A percentile compares a stretch with the other conserved stretches of the same genome.
These are phyloP conservation scores for Drosophila miranda DNA, from an alignment of 1,140 invertebrate species.

Conservation along the genomic window DNA sequence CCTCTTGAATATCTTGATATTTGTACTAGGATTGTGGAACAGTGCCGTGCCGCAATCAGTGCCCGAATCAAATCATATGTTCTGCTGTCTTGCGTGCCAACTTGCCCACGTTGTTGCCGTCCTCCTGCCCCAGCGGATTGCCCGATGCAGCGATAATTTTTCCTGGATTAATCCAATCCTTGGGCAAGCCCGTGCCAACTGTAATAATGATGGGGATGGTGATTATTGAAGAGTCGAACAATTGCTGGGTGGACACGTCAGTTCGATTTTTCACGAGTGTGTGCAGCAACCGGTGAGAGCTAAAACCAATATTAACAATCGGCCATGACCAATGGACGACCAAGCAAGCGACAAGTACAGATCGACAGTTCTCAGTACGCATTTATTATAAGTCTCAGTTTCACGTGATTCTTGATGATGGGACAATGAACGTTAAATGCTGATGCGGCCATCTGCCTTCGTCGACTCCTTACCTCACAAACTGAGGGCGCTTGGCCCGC, in stretches of 20 bases:
- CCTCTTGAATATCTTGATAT: constrained; percentile 5
- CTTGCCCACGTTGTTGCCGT: constrained; percentile 57
- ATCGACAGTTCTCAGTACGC: constrained; percentile 58
- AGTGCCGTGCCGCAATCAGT: background rate
- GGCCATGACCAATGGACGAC: background rate
- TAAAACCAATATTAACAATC: constrained; percentile 15
- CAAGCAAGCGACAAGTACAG: constrained; percentile 18
- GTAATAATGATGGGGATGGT: constrained; percentile 52
- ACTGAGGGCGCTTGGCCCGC: constrained; percentile 1
- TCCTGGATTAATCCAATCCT: constrained; percentile 60
- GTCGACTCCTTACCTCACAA: constrained; percentile 23
- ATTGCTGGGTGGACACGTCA: constrained; percentile 2
- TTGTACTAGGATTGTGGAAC: constrained; percentile 39
- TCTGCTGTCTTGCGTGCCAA: constrained; percentile 67
- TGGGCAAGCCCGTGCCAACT: constrained; percentile 73
- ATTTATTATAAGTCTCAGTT: constrained; percentile 67
- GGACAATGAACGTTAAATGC: constrained; percentile 66
- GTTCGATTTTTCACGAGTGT: constrained; percentile 36
- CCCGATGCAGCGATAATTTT: constrained; percentile 37
- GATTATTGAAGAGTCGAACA: constrained; percentile 38
- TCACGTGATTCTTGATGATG: constrained; percentile 41
- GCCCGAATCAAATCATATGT: constrained; percentile 49
- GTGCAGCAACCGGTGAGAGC: constrained; percentile 5
- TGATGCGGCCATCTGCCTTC: constrained; percentile 45
- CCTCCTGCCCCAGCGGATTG: background rate